Percentiles rank a stretch among this genome's conserved stretches.
Conservation (phyloP, 2,113 vertebrate genomes). For the Rhadina sibilatrix region DNA sequence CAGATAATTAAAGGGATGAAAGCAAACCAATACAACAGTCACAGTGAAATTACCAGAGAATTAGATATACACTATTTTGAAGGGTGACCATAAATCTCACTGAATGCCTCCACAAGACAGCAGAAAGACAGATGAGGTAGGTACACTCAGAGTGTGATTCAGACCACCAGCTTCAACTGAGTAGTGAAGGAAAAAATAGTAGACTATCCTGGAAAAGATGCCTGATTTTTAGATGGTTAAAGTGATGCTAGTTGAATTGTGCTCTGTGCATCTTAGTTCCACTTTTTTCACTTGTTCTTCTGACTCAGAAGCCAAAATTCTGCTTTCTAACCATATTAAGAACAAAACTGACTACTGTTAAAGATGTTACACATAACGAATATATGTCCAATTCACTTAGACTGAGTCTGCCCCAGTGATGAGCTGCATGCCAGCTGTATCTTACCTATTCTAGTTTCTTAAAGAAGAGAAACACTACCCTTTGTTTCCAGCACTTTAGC, state of each 20-base stretch:
- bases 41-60: not conserved
- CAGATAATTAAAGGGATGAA: not conserved
- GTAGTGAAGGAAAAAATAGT: not conserved
- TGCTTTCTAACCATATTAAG: not conserved
- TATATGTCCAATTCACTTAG: not conserved
- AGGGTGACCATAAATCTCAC: not conserved
- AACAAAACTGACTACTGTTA: not conserved
- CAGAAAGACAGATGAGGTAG: not conserved
- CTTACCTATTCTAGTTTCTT: not conserved
- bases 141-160: not conserved
- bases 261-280: not conserved
- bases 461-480: not conserved
- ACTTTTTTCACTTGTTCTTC: not conserved
- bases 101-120: not conserved
- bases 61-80: not conserved
- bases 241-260: accelerated
- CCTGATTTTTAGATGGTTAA: not conserved
- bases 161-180: not conserved
- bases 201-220: not conserved
- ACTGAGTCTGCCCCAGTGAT: not conserved
- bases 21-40: not conserved
- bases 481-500: not conserved
- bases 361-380: accelerated
- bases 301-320: not conserved
- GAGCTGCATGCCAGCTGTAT: not conserved